phyloP scores from a whole-genome alignment of 64 coral and sea anemone species.

The Hydrozoanthus tunicans region DNA sequence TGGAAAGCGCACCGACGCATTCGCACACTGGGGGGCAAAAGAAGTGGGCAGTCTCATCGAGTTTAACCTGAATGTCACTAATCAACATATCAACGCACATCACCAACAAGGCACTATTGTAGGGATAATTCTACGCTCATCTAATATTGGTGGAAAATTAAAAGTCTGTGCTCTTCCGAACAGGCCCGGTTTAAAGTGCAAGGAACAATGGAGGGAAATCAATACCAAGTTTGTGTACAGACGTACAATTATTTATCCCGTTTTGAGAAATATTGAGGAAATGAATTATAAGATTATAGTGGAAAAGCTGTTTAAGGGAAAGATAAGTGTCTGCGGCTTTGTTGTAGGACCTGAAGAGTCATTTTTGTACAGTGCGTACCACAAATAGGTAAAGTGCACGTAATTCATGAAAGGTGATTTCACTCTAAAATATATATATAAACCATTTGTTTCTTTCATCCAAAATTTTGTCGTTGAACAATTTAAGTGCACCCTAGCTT shows the following conservation, averaged over 20 bases:
- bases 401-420: too few relatives aligned
- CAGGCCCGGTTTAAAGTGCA: not conserved
- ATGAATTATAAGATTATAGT: slow-evolving; percentile 16
- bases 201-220: slow-evolving; percentile 12
- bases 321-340: not conserved
- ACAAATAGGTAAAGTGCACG: too few relatives aligned
- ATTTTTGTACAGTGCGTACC: not conserved
- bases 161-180: not conserved
- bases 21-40: slow-evolving; percentile 17
- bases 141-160: not conserved
- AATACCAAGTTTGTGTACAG: not conserved
- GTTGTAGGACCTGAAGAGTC: slow-evolving; percentile 6
- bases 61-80: slow-evolving; percentile 1
- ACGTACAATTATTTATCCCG: slow-evolving; percentile 4
- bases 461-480: too few relatives aligned
- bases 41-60: not conserved
- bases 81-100: not conserved
- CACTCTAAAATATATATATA: too few relatives aligned
- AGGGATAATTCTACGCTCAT: not conserved
- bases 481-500: too few relatives aligned
- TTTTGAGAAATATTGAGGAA: slow-evolving; percentile 2
- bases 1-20: slow-evolving; percentile 19
- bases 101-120: not conserved
- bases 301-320: not conserved
- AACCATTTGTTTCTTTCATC: too few relatives aligned